Percentiles rank a stretch among this genome's conserved stretches.
These are phyloP conservation scores for Omphaloscelis lunosa DNA, from an alignment of 2,888 invertebrate species.

Conservation along the genomic window DNA sequence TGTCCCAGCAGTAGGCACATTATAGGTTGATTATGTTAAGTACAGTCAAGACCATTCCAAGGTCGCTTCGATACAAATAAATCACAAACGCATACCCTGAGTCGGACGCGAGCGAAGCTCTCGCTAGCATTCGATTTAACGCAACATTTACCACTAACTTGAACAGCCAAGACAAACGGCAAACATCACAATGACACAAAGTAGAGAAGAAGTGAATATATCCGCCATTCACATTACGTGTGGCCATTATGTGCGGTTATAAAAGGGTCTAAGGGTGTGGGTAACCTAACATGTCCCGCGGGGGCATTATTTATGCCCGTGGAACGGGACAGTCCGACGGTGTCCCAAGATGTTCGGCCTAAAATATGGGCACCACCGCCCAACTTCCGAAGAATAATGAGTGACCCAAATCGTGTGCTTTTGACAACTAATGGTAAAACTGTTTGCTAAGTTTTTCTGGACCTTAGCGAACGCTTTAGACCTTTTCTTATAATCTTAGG, in stretches of 20 bases:
- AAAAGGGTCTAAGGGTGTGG: constrained; percentile 80
- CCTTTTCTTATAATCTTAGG: constrained; percentile 7
- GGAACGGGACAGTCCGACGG: constrained; percentile 69
- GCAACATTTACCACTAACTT: constrained; percentile 53
- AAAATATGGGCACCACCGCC: constrained; percentile 74
- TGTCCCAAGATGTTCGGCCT: constrained; percentile 73
- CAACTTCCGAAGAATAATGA: constrained; percentile 74
- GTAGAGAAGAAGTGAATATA: constrained; percentile 64
- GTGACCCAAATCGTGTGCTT: constrained; percentile 72
- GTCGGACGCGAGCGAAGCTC: constrained; percentile 24
- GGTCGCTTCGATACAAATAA: constrained; percentile 39
- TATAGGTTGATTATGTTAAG: neutral
- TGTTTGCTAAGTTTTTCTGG: constrained; percentile 35
- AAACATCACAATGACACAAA: constrained; percentile 61
- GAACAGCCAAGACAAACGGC: constrained; percentile 52
- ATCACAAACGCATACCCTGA: constrained; percentile 28
- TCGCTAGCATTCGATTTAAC: constrained; percentile 56
- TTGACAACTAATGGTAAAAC: constrained; percentile 66
- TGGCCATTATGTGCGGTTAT: constrained; percentile 76
- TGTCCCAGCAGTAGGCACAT: too few relatives aligned
- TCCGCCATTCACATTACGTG: constrained; percentile 70
- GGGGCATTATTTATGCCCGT: constrained; percentile 80
- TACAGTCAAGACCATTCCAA: constrained; percentile 22
- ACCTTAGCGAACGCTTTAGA: neutral
- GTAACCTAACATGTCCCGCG: constrained; percentile 78